phyloP scores from a whole-genome alignment of 2,113 vertebrate species.

The Tamias sibiricus region DNA sequence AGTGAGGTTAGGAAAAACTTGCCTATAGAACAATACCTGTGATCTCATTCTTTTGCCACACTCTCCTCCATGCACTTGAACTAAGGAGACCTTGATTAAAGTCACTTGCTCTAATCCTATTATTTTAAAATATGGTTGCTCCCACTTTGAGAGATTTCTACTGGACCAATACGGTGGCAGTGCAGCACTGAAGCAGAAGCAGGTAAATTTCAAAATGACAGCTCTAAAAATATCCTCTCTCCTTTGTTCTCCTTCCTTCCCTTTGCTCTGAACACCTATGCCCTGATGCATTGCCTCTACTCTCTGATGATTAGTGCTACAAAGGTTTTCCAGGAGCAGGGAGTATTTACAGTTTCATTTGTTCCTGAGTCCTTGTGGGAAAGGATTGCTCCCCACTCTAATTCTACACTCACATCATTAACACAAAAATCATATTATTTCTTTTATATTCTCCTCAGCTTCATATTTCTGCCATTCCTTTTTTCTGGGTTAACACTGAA shows the following conservation, averaged over 20 bases:
- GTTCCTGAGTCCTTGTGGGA: neutral
- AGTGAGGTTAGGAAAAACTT: neutral
- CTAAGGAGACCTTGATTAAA: slow-evolving; percentile 67
- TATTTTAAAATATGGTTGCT: slow-evolving; percentile 73
- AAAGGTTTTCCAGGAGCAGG: neutral
- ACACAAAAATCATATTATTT: slow-evolving; percentile 55
- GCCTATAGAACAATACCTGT: neutral
- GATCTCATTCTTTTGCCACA: neutral
- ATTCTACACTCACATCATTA: slow-evolving; percentile 33
- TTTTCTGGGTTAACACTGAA: neutral
- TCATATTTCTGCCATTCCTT: slow-evolving; percentile 34
- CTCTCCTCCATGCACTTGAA: slow-evolving; percentile 42
- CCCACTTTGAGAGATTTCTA: slow-evolving; percentile 50
- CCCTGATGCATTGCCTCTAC: neutral
- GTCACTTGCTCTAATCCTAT: slow-evolving; percentile 61
- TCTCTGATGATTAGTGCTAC: slow-evolving; percentile 27
- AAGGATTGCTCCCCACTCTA: slow-evolving; percentile 44
- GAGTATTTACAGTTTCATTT: slow-evolving; percentile 68
- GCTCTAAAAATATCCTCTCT: slow-evolving; percentile 73
- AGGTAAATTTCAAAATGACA: slow-evolving; percentile 77
- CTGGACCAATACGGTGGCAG: slow-evolving; percentile 4
- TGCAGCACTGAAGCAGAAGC: slow-evolving; percentile 60
- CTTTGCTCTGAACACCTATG: slow-evolving; percentile 50
- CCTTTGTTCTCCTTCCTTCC: slow-evolving; percentile 58
- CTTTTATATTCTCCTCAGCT: slow-evolving; percentile 24